Conservation (phyloP, 1,140 invertebrate species). For the Triops longicaudatus region DNA sequence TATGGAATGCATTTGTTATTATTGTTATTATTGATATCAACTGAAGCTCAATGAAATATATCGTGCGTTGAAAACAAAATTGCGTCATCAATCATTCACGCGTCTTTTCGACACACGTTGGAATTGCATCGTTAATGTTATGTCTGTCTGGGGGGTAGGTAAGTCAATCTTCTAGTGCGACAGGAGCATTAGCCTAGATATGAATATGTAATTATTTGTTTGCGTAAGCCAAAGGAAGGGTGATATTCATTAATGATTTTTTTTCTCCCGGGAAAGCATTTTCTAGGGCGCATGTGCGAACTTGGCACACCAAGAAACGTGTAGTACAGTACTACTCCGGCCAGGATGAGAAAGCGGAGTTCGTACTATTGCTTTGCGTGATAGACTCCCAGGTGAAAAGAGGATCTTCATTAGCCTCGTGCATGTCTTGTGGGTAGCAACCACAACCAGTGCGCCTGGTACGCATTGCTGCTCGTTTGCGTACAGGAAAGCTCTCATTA, state of each 20-base stretch:
- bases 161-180: no score
- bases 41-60: no score
- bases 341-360: neutral
- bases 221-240: neutral
- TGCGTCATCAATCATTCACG: no score
- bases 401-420: neutral
- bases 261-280: neutral
- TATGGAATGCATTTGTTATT: no score
- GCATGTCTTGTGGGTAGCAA: neutral
- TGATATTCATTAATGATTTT: neutral
- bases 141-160: no score
- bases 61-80: no score
- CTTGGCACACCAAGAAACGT: neutral
- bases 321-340: neutral
- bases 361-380: conserved; percentile 11
- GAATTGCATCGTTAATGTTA: no score
- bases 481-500: neutral
- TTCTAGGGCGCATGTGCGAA: neutral
- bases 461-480: neutral
- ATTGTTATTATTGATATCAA: no score
- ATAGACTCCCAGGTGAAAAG: neutral
- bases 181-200: no score
- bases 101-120: no score
- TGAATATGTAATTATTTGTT: neutral
- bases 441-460: neutral